These are phyloP conservation scores for Ivindomyrus marchei DNA, from an alignment of 2,113 vertebrate genomes.

Conservation along the genomic window DNA sequence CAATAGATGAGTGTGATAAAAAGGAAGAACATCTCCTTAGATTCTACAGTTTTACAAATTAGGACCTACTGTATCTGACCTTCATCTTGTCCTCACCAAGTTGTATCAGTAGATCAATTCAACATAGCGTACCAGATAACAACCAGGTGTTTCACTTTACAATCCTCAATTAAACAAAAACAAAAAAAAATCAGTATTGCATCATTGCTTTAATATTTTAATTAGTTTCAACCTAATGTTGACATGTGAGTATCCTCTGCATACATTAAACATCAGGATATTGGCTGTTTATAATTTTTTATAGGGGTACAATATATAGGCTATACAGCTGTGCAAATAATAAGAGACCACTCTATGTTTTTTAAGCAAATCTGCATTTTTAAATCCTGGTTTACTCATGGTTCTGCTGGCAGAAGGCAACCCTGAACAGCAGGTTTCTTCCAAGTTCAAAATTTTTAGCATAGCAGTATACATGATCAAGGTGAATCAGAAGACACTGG, in stretches of 20 bases:
- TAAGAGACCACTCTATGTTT: no score
- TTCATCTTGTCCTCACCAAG: not conserved
- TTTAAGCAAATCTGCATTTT: no score
- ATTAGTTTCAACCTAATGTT: not conserved
- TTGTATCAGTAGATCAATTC: not conserved
- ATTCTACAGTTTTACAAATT: not conserved
- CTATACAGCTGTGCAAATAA: not conserved
- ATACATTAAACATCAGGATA: not conserved
- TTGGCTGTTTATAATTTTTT: not conserved
- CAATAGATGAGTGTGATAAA: not conserved
- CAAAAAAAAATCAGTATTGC: not conserved
- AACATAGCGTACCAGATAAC: not conserved
- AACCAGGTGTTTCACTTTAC: not conserved
- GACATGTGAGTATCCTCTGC: not conserved
- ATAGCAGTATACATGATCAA: no score
- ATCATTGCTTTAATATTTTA: not conserved
- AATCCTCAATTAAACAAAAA: not conserved
- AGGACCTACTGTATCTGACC: not conserved
- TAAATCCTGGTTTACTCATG: no score
- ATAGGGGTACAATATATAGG: not conserved
- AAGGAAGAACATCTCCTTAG: not conserved
- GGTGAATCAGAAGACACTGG: no score
- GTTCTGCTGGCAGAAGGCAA: no score
- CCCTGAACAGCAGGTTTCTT: no score
- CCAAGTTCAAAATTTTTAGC: no score